Percentiles rank a stretch among this genome's conserved stretches.
phyloP scores from a whole-genome alignment of 2,888 invertebrate genomes.

The Amaurobius ferox region DNA sequence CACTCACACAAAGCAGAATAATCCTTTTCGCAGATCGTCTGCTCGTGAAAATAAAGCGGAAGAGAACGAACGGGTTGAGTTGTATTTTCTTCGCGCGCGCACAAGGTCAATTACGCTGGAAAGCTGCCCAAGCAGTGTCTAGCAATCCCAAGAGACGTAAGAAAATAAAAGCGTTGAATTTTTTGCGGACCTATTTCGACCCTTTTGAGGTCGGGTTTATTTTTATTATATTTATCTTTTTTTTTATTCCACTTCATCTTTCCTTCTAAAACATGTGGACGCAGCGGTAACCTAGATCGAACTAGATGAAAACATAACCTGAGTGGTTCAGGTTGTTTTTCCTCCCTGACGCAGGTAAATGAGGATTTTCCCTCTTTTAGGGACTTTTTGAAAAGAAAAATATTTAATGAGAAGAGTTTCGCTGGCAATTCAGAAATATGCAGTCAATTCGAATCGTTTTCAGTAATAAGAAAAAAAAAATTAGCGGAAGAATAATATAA shows the following conservation, averaged over 20 bases:
- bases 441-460: too few relatives aligned
- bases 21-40: conserved; percentile 51
- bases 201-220: conserved; percentile 67
- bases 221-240: conserved; percentile 23
- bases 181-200: conserved; percentile 62
- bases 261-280: conserved; percentile 18
- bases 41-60: conserved; percentile 47
- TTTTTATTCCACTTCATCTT: conserved; percentile 22
- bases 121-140: conserved; percentile 21
- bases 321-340: conserved; percentile 14
- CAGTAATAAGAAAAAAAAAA: too few relatives aligned
- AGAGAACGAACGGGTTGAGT: conserved; percentile 54
- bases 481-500: too few relatives aligned
- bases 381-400: conserved; percentile 43
- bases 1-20: conserved; percentile 33
- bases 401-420: too few relatives aligned
- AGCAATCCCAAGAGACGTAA: conserved; percentile 21
- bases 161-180: conserved; percentile 68
- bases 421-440: too few relatives aligned
- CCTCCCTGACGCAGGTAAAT: conserved; percentile 25
- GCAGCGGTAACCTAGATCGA: conserved; percentile 54
- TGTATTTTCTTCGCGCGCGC: conserved; percentile 31
- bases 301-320: conserved; percentile 47
- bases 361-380: conserved; percentile 22
- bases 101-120: conserved; percentile 69